phyloP scores from a whole-genome alignment of 2,797 vertebrate species.

The Dendrocincla fuliginosa region DNA sequence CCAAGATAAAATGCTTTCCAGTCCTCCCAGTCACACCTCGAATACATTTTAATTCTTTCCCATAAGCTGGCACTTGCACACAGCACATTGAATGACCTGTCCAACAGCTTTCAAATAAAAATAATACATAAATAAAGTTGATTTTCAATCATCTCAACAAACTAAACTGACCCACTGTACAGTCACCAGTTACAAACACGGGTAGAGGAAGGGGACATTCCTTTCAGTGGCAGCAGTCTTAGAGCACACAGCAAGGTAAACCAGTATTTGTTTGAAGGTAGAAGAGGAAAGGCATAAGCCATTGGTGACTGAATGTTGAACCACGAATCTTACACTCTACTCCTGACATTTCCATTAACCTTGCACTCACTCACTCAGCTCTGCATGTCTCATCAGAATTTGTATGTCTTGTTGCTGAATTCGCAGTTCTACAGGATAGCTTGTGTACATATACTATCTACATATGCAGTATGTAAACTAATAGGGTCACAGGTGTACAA shows the following conservation, averaged over 20 bases:
- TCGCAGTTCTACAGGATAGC: neutral
- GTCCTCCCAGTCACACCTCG: neutral
- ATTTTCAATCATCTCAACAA: neutral
- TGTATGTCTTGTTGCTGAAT: neutral
- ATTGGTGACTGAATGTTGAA: neutral
- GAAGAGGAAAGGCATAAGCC: neutral
- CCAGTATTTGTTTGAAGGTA: neutral
- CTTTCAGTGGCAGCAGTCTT: neutral
- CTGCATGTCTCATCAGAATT: neutral
- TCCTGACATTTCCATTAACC: neutral
- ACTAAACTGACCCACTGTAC: neutral
- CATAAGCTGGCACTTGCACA: neutral
- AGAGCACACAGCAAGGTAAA: neutral
- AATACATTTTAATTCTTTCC: neutral
- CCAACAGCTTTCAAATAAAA: neutral
- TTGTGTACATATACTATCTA: neutral
- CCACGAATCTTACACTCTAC: neutral
- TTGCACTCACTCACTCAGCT: neutral
- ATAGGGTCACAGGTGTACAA: neutral
- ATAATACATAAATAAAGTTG: neutral
- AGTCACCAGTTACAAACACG: neutral
- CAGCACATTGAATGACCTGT: neutral
- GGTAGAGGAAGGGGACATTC: neutral
- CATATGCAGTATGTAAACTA: neutral
- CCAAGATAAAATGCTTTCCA: neutral